Evolutionary conservation across 2,113 vertebrate genomes (phyloP).

Genomic region (Phylloscopus trochilus): DNA sequence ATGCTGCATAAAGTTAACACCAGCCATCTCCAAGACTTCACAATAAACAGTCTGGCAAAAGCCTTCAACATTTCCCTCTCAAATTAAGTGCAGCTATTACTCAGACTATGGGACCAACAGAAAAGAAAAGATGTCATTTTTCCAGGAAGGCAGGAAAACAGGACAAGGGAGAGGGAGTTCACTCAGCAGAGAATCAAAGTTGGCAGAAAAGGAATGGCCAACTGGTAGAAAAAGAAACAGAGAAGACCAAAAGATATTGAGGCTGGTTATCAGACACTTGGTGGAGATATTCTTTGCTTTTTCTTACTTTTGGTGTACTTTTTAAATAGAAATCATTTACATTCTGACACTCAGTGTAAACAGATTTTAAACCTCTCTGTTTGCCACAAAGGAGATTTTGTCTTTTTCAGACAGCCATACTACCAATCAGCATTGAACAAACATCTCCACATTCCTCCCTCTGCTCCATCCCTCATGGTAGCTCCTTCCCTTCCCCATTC

Average conservation of each 20-base stretch:
- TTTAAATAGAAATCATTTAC: background rate
- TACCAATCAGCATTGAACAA: background rate
- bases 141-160: background rate
- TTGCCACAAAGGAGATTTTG: background rate
- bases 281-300: background rate
- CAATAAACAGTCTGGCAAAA: background rate
- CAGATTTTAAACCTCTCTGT: background rate
- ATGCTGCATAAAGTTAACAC: background rate
- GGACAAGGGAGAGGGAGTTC: background rate
- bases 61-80: background rate
- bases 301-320: background rate
- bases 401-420: background rate
- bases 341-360: background rate
- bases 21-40: background rate
- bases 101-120: background rate
- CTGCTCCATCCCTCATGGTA: background rate
- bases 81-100: background rate
- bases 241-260: background rate
- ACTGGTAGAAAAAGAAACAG: background rate
- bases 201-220: background rate
- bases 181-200: background rate
- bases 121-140: background rate
- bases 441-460: background rate
- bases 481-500: background rate
- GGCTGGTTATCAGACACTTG: background rate